Base-by-base conservation (phyloP, 2,888 invertebrate species). In the Actias luna region DNA sequence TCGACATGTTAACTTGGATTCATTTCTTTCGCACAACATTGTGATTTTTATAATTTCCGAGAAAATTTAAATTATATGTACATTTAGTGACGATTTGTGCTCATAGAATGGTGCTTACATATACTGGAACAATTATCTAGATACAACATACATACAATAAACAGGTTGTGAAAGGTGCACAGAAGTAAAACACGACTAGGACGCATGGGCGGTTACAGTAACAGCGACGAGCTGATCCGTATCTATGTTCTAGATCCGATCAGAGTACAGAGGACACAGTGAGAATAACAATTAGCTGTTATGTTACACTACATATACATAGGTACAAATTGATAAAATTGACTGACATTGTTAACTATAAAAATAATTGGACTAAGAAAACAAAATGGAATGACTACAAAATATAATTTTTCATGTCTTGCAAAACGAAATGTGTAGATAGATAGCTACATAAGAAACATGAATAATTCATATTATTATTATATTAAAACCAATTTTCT, bases 321-420 rank as follows among this genome's bases (percentile, higher is more conserved):
- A 81, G 69, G 73, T 79, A 77, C 73, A 14, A 50, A 80, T 83
- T 80, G 77, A 76, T 71, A 77, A 85, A 90, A 89, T 90, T 90
- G 88, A 90, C 90, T 68, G 78, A 85, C 84, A 85, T 88, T 87
- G 83, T 85, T 86, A 86, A 85, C 83, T 77, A 73, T 73, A 81
- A 83, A 39, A 80, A 66, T 65, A 73, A 75, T 42, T 67, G 67
- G 59, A 64, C 62, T 61, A 69, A 61, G 61, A 73, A 73, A 65
- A 72, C 59, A 73, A 74, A 71, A 65, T 68, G 64, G 67, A 25
- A 50, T 39, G 27, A 25, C 2, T 25, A 22, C 5, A 50, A 25
- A 50, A 12, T 12, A 22, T 22, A 7, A 46, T 22, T 46, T 46
- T 22, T 46, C 22, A 46, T 8, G 14, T 50, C 5, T 50, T 25